Conservation (phyloP, 2,888 invertebrate species). For the Agonopterix alstromeriana region DNA sequence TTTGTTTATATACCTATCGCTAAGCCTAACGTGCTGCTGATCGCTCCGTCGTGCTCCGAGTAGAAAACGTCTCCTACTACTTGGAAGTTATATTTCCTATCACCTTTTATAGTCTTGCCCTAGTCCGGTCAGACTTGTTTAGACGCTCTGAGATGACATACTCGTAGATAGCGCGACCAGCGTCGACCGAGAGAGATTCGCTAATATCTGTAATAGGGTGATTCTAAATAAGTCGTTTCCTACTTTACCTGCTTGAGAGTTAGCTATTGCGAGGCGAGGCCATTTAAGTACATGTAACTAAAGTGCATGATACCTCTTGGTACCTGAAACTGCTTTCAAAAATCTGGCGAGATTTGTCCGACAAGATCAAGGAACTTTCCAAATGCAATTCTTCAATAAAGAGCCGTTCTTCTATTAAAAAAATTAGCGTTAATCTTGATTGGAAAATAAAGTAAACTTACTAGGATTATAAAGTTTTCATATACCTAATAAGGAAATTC, state of each 20-base stretch:
- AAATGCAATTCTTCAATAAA: too few species aligned
- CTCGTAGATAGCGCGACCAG: not conserved
- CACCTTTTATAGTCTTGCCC: not conserved
- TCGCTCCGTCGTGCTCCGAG: too few species aligned
- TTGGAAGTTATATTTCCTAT: not conserved
- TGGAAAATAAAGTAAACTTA: too few species aligned
- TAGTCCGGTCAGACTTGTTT: not conserved
- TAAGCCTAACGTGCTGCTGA: too few species aligned
- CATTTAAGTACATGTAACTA: not conserved
- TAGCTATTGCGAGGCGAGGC: slow-evolving; percentile 1
- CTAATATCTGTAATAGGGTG: slow-evolving; percentile 9
- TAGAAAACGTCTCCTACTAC: not conserved
- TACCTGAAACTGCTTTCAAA: not conserved
- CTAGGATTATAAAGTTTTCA: too few species aligned
- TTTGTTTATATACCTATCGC: too few species aligned
- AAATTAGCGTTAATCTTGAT: too few species aligned
- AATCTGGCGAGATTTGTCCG: slow-evolving; percentile 9
- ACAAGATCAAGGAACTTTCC: too few species aligned
- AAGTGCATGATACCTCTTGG: slow-evolving; percentile 10
- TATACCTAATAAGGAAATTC: too few species aligned
- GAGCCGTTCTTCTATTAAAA: too few species aligned
- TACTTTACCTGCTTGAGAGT: slow-evolving; percentile 29
- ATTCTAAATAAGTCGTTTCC: slow-evolving; percentile 43
- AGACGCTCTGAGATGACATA: not conserved
- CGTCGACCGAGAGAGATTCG: not conserved